phyloP scores from a whole-genome alignment of 2,797 vertebrate genomes.

The Graptemys geographica region DNA sequence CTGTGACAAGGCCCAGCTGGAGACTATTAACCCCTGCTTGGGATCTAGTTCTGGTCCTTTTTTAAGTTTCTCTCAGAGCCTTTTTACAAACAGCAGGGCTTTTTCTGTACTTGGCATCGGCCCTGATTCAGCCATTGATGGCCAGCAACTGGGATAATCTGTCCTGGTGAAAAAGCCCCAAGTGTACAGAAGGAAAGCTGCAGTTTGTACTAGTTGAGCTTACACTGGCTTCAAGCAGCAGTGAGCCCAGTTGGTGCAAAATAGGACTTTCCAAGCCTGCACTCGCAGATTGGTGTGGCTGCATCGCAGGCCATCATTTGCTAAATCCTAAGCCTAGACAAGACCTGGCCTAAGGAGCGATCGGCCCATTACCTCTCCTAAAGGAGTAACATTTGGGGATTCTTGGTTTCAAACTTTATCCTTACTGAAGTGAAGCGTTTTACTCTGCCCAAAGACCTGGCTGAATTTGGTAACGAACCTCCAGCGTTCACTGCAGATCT shows the following conservation, averaged over 20 bases:
- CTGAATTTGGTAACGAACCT: background rate
- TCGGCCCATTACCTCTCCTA: background rate
- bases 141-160: background rate
- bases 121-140: background rate
- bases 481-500: background rate
- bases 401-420: background rate
- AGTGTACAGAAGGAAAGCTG: background rate
- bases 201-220: background rate
- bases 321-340: background rate
- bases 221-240: background rate
- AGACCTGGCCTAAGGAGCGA: background rate
- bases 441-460: background rate
- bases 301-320: background rate
- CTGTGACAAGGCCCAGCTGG: background rate
- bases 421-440: background rate
- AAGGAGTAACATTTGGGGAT: background rate
- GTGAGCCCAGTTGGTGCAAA: background rate
- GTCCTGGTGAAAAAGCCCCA: background rate
- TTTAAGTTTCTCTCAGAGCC: background rate
- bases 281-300: background rate
- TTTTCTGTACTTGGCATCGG: background rate
- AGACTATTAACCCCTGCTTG: background rate
- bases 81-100: background rate
- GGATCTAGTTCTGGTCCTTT: background rate
- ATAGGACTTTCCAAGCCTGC: background rate